phyloP scores from a whole-genome alignment of 2,797 vertebrate genomes.

The Anabacerthia variegaticeps region DNA sequence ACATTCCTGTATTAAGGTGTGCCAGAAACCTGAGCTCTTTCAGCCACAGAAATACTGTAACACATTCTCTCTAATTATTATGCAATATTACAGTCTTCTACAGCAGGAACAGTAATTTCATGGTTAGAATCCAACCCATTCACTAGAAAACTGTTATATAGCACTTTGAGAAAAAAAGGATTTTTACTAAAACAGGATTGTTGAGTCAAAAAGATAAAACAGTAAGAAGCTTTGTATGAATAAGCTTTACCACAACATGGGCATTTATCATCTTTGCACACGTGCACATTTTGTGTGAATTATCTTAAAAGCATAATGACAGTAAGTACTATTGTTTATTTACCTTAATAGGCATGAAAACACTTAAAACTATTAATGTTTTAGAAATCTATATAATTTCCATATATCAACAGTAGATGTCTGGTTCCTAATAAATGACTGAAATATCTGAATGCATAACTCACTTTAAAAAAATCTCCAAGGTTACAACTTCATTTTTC shows the following conservation, averaged over 20 bases:
- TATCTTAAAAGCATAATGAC: background rate
- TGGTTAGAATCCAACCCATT: slow-evolving; percentile 4
- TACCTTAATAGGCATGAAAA: background rate
- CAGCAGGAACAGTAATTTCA: slow-evolving; percentile 19
- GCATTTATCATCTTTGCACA: background rate
- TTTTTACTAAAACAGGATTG: background rate
- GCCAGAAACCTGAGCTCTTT: slow-evolving; percentile 69
- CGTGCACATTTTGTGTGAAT: background rate
- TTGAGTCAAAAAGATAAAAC: background rate
- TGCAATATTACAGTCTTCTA: slow-evolving; percentile 19
- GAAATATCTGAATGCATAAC: background rate
- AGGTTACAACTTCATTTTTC: slow-evolving; percentile 16
- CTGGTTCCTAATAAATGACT: background rate
- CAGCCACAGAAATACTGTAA: slow-evolving; percentile 25
- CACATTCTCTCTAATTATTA: slow-evolving; percentile 45
- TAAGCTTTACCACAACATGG: background rate
- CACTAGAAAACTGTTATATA: slow-evolving; percentile 1
- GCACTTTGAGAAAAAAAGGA: background rate
- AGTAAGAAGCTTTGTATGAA: background rate
- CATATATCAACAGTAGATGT: background rate
- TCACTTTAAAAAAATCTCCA: background rate
- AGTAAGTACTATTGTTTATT: background rate
- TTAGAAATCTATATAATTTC: background rate
- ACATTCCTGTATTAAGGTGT: slow-evolving; percentile 75
- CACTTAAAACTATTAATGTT: background rate